These are phyloP conservation scores for Silurus glanis DNA, from an alignment of 2,113 vertebrate species.

Conservation along the genomic window DNA sequence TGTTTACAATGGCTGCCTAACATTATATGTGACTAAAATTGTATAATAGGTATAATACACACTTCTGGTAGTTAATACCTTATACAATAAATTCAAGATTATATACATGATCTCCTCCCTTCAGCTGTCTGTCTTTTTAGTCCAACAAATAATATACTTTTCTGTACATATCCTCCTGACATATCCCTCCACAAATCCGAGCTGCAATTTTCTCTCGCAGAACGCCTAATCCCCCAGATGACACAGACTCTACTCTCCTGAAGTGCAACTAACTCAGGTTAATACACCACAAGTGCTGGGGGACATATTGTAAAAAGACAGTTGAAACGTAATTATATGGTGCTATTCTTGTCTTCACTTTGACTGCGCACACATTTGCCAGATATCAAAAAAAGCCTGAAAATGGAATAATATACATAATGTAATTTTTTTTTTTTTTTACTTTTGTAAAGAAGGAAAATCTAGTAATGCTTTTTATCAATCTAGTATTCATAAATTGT, in stretches of 20 bases:
- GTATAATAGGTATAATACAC: background rate
- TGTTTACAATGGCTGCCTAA: too few relatives aligned
- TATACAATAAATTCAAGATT: background rate
- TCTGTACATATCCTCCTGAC: conserved; percentile 22
- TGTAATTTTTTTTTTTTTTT: background rate
- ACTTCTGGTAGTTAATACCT: too few relatives aligned
- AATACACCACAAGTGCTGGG: conserved; percentile 26
- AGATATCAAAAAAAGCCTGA: background rate
- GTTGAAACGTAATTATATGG: conserved; percentile 11
- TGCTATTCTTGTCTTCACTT: background rate
- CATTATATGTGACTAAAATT: too few relatives aligned
- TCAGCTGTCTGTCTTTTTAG: background rate
- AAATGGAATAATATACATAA: background rate
- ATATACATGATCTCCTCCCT: background rate
- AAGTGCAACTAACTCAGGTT: conserved; percentile 20
- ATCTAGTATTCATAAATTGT: background rate
- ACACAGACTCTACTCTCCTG: conserved; percentile 31
- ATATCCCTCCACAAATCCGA: conserved; percentile 64
- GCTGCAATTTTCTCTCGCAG: conserved; percentile 63
- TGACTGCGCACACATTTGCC: background rate
- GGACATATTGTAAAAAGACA: background rate
- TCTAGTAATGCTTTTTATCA: background rate
- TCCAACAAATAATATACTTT: conserved; percentile 20
- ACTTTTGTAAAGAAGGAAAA: background rate
- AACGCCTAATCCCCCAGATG: conserved; percentile 64